phyloP scores from a whole-genome alignment of 2,888 invertebrate genomes.

The Eudasyphora cyanicolor region DNA sequence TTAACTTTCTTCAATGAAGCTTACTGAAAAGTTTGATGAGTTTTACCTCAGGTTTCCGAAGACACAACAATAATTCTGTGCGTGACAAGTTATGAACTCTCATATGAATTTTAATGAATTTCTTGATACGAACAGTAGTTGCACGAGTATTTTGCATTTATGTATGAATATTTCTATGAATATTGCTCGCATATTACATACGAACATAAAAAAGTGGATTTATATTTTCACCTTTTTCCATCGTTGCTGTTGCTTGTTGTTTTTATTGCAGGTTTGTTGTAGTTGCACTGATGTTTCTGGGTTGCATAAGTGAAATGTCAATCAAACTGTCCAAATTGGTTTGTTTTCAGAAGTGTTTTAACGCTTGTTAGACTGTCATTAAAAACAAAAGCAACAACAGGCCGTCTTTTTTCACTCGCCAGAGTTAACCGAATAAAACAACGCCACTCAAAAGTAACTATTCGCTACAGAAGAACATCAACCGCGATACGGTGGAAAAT shows the following conservation, averaged over 20 bases:
- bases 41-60: no score
- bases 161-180: no score
- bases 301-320: conserved; percentile 67
- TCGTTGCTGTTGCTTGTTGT: conserved; percentile 29
- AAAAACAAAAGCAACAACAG: conserved; percentile 66
- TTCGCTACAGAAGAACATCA: conserved; percentile 48
- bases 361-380: conserved; percentile 69
- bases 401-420: no score
- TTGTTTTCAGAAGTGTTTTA: conserved; percentile 70
- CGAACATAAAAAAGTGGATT: not conserved
- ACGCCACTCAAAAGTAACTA: no score
- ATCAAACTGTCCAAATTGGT: conserved; percentile 68
- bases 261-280: conserved; percentile 39
- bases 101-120: no score
- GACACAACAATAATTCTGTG: no score
- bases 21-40: no score
- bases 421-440: conserved; percentile 23
- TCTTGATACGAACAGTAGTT: no score
- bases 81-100: no score
- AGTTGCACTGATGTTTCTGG: conserved; percentile 17
- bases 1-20: no score
- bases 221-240: not conserved
- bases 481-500: conserved; percentile 31
- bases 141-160: no score
- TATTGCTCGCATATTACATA: not conserved